Percentiles rank a stretch among this genome's conserved stretches.
phyloP scores from a whole-genome alignment of 1,140 invertebrate species.

The Papilio machaon region DNA sequence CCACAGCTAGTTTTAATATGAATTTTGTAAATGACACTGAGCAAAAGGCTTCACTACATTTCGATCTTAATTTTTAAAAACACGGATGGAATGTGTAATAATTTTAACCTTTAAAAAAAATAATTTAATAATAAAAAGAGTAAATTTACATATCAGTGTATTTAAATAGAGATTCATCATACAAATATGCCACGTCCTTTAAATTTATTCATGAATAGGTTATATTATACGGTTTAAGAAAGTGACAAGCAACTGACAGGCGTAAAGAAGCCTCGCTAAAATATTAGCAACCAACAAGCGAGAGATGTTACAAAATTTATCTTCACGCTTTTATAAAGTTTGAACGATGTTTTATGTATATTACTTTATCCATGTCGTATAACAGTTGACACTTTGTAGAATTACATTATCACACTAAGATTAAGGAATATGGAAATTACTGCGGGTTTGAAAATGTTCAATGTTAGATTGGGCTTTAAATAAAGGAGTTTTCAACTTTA shows the following conservation, averaged over 20 bases:
- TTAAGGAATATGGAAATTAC: too few species aligned
- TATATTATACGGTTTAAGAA: slow-evolving; percentile 9
- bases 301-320: slow-evolving; percentile 16
- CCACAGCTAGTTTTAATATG: too few species aligned
- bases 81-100: too few species aligned
- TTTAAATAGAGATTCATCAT: background rate
- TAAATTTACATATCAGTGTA: background rate
- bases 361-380: background rate
- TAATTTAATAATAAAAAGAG: too few species aligned
- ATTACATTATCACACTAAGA: background rate
- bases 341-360: background rate
- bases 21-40: too few species aligned
- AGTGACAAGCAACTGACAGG: slow-evolving; percentile 19
- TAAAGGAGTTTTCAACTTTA: too few species aligned
- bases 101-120: too few species aligned
- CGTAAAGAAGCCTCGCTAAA: slow-evolving; percentile 13
- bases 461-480: too few species aligned
- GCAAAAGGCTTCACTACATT: too few species aligned
- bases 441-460: too few species aligned
- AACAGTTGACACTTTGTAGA: background rate
- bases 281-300: slow-evolving; percentile 13
- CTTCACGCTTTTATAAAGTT: background rate
- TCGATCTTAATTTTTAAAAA: too few species aligned
- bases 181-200: background rate
- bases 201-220: slow-evolving; percentile 2